A percentile compares a stretch with the other conserved stretches of the same genome.
Evolutionary conservation across 2,888 invertebrate species (phyloP).

Genomic region (Meiosimyza platycephala): DNA sequence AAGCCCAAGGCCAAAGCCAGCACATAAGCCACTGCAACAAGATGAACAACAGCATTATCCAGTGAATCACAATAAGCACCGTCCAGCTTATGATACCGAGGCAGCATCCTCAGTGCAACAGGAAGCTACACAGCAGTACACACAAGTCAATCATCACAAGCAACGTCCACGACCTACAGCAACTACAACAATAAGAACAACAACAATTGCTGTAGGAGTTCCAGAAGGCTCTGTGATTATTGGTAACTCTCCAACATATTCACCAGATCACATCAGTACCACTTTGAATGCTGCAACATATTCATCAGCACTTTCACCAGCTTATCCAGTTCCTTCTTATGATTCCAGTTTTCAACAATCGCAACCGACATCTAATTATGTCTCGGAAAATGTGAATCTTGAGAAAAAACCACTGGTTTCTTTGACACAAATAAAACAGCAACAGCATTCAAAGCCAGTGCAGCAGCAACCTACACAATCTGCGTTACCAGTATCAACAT

Average conservation of each 20-base stretch:
- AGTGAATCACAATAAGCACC: not conserved
- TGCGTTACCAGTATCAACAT: constrained; percentile 31
- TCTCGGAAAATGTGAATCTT: constrained; percentile 36
- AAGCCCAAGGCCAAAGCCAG: constrained; percentile 12
- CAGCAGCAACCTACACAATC: constrained; percentile 46
- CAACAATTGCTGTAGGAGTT: constrained; percentile 40
- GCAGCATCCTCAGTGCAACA: not conserved
- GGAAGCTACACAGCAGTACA: not conserved
- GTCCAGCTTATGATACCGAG: not conserved
- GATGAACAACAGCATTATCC: not conserved
- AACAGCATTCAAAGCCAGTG: constrained; percentile 39
- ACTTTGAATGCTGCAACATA: not conserved
- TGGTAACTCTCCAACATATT: constrained; percentile 20
- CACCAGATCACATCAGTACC: not conserved
- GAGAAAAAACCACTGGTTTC: constrained; percentile 52
- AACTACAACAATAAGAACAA: constrained; percentile 49
- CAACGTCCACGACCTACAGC: constrained; percentile 36
- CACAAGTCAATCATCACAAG: constrained; percentile 11
- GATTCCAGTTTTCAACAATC: constrained; percentile 37
- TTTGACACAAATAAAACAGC: constrained; percentile 46
- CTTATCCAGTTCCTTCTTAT: constrained; percentile 57
- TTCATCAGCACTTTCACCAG: constrained; percentile 31
- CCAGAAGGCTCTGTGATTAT: constrained; percentile 31
- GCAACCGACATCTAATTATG: constrained; percentile 18
- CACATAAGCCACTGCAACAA: constrained; percentile 17